Evolutionary conservation across 2,888 invertebrate genomes (phyloP).

Genomic region (Amaurobius ferox): DNA sequence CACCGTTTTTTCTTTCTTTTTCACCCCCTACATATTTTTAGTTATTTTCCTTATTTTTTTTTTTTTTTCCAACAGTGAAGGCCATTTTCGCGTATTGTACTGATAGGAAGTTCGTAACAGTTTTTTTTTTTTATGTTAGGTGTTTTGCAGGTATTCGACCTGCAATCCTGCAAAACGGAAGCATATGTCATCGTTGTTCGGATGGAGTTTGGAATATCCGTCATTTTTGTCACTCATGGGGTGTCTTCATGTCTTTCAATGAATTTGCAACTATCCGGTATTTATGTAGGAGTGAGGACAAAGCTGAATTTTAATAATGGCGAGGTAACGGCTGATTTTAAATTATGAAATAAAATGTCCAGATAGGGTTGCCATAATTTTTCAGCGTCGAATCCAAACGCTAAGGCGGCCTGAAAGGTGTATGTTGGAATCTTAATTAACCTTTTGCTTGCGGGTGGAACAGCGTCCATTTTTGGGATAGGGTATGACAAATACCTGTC

Average conservation of each 20-base stretch:
- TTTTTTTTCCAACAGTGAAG: background rate
- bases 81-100: slow-evolving; percentile 17
- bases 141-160: slow-evolving; percentile 3
- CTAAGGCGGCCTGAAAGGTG: too few relatives aligned
- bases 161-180: slow-evolving; percentile 10
- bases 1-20: background rate
- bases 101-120: background rate
- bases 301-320: too few relatives aligned
- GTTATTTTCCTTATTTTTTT: background rate
- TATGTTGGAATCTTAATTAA: too few relatives aligned
- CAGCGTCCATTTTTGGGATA: too few relatives aligned
- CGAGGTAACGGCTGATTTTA: too few relatives aligned
- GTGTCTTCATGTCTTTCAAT: background rate
- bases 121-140: background rate
- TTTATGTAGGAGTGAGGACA: too few relatives aligned
- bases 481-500: too few relatives aligned
- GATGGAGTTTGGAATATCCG: background rate
- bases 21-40: background rate
- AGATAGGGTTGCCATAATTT: too few relatives aligned
- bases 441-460: too few relatives aligned
- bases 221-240: background rate
- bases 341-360: too few relatives aligned
- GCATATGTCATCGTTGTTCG: background rate
- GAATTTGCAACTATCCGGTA: too few relatives aligned
- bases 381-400: too few relatives aligned